phyloP scores from a whole-genome alignment of 2,113 vertebrate species.

The Phodopus roborovskii region DNA sequence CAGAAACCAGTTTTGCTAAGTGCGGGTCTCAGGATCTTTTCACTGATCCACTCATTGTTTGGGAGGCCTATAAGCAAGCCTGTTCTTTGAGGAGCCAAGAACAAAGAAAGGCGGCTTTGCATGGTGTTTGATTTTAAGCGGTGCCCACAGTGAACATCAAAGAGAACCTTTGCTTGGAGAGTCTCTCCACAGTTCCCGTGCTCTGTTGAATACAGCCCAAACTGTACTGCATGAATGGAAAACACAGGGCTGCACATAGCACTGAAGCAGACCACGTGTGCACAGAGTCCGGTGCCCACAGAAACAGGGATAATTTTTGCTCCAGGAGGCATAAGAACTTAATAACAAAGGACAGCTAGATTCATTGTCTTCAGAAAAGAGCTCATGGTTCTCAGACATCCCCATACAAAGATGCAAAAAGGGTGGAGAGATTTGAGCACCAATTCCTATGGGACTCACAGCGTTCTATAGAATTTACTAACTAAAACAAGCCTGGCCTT shows the following conservation, averaged over 20 bases:
- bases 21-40: background rate
- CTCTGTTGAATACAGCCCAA: background rate
- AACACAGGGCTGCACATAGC: background rate
- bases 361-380: background rate
- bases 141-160: background rate
- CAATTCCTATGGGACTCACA: background rate
- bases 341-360: background rate
- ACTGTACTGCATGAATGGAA: background rate
- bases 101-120: background rate
- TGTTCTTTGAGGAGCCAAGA: background rate
- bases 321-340: background rate
- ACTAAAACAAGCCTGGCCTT: background rate
- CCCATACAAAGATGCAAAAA: background rate
- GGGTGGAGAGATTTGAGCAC: background rate
- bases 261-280: fast-evolving
- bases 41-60: background rate
- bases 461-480: background rate
- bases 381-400: background rate
- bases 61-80: background rate
- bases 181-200: background rate
- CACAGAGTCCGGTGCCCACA: background rate
- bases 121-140: background rate
- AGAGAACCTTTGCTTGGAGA: background rate
- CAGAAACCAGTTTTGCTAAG: background rate
- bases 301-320: background rate